A percentile compares a stretch with the other conserved stretches of the same genome.
Conservation (phyloP, 2,888 invertebrate genomes). For the Resseliella maxima region DNA sequence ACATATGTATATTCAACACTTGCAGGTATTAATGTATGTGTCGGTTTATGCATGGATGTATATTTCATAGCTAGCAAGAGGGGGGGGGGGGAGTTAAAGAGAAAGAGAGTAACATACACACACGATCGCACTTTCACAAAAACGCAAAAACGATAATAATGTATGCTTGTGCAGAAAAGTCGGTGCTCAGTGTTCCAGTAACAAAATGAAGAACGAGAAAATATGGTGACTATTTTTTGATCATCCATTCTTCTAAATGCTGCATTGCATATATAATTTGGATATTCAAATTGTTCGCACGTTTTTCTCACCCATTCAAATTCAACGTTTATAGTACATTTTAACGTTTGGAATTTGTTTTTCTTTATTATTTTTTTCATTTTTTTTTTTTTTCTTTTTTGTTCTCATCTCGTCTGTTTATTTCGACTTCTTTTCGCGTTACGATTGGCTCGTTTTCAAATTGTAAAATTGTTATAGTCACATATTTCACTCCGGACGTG, state of each 20-base stretch:
- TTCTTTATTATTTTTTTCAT: neutral
- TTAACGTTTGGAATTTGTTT: neutral
- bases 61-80: neutral
- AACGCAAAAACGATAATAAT: neutral
- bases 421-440: neutral
- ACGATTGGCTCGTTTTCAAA: constrained; percentile 27
- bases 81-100: neutral
- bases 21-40: no score
- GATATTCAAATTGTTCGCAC: constrained; percentile 33
- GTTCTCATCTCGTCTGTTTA: neutral
- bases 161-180: neutral
- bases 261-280: constrained; percentile 50
- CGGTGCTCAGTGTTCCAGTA: neutral
- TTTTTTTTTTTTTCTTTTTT: neutral
- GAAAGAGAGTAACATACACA: neutral
- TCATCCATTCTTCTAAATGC: constrained; percentile 21
- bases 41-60: neutral
- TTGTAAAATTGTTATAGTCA: constrained; percentile 2
- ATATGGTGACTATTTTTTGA: constrained; percentile 35
- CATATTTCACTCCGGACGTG: neutral
- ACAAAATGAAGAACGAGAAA: neutral
- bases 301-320: neutral
- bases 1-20: neutral
- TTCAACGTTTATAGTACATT: neutral
- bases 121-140: neutral